A percentile compares a stretch with the other conserved stretches of the same genome.
phyloP scores from a whole-genome alignment of 2,888 invertebrate species.

The Lasioglossum lativentre region DNA sequence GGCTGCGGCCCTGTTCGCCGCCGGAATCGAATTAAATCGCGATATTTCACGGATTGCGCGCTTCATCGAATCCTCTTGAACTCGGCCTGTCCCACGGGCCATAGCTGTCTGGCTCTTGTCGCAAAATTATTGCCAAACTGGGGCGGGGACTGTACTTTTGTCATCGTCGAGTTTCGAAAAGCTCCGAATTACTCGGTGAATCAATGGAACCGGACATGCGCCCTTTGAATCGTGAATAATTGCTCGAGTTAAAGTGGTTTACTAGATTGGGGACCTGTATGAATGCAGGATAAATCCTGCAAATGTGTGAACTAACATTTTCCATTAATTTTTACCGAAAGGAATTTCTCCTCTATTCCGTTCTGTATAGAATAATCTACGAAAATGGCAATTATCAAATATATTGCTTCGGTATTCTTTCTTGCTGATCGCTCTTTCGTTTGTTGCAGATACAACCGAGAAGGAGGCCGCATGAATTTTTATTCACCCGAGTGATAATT shows the following conservation, averaged over 20 bases:
- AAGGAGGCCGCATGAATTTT: too few species aligned
- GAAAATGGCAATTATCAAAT: background rate
- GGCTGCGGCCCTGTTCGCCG: slow-evolving; percentile 8
- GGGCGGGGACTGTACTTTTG: background rate
- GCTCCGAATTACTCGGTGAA: background rate
- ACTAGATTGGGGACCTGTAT: background rate
- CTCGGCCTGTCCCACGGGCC: background rate
- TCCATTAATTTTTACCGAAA: background rate
- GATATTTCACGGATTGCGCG: slow-evolving; percentile 47
- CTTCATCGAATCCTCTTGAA: slow-evolving; percentile 39
- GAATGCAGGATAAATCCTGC: background rate
- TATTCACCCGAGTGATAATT: too few species aligned
- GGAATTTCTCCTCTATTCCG: background rate
- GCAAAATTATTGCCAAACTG: slow-evolving; percentile 19
- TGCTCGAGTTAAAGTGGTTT: background rate
- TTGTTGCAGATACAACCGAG: too few species aligned
- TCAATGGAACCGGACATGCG: slow-evolving; percentile 1
- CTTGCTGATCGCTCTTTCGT: background rate
- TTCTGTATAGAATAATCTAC: background rate
- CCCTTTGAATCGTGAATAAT: background rate
- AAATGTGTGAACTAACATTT: background rate
- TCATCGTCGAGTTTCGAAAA: background rate
- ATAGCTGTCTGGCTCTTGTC: background rate
- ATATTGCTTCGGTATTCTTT: background rate
- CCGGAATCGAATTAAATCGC: slow-evolving; percentile 58